phyloP scores from a whole-genome alignment of 1,140 invertebrate genomes.

The Bombus confusus region DNA sequence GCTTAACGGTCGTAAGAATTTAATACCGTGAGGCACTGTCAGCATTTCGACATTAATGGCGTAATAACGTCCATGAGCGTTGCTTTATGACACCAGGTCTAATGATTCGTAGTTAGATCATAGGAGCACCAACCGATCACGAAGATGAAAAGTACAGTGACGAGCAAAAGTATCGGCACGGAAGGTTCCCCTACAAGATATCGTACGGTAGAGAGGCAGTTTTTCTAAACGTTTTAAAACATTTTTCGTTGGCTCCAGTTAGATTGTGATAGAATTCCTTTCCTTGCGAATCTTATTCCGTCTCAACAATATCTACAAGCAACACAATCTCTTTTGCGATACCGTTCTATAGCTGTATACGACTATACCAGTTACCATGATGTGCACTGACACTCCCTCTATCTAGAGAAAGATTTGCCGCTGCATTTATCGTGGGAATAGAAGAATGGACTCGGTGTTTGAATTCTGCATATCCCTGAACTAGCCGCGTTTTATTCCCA shows the following conservation, averaged over 20 bases:
- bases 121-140: too few relatives aligned
- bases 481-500: not conserved
- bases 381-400: constrained; percentile 33
- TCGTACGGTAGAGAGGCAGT: too few relatives aligned
- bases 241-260: too few relatives aligned
- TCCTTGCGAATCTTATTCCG: too few relatives aligned
- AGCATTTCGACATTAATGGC: constrained; percentile 13
- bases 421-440: constrained; percentile 41
- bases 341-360: constrained; percentile 37
- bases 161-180: too few relatives aligned
- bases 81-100: constrained; percentile 4
- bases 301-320: constrained; percentile 31
- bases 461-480: not conserved
- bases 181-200: too few relatives aligned
- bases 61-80: constrained; percentile 3
- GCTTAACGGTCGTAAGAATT: not conserved
- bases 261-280: too few relatives aligned
- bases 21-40: not conserved
- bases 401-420: constrained; percentile 10
- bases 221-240: too few relatives aligned
- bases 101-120: constrained; percentile 16
- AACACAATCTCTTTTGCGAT: constrained; percentile 56
- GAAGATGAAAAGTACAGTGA: too few relatives aligned
- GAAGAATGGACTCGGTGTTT: not conserved
- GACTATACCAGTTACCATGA: constrained; percentile 4